Percentiles rank a stretch among this genome's conserved stretches.
These are phyloP conservation scores for Otus sunia DNA, from an alignment of 2,113 vertebrate genomes.

Conservation along the genomic window DNA sequence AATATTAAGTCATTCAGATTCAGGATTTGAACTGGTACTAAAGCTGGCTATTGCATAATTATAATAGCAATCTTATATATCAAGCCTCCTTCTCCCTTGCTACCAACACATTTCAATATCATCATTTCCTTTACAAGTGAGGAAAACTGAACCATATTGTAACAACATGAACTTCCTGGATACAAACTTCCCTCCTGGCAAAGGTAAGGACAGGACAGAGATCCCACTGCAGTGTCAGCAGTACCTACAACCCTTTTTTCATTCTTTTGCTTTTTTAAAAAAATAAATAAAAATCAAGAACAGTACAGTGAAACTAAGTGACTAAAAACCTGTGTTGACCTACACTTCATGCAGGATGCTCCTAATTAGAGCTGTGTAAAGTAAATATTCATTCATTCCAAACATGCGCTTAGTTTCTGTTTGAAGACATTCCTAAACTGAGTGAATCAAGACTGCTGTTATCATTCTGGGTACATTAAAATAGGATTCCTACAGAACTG, in stretches of 20 bases:
- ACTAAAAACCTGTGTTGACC: not conserved
- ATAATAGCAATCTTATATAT: fast-evolving
- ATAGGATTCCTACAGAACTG: not conserved
- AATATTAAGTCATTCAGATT: not conserved
- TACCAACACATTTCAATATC: not conserved
- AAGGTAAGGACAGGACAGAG: not conserved
- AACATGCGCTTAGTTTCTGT: not conserved
- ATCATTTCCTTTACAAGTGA: not conserved
- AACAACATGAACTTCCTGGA: not conserved
- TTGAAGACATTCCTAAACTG: not conserved
- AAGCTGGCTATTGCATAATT: not conserved
- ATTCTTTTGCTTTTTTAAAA: not conserved
- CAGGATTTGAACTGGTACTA: not conserved
- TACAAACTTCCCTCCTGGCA: not conserved
- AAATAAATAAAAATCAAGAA: not conserved
- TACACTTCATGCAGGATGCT: not conserved
- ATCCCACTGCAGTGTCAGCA: not conserved
- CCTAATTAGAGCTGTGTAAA: not conserved
- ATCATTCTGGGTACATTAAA: not conserved
- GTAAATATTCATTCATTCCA: not conserved
- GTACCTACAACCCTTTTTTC: not conserved
- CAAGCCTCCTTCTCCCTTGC: not conserved
- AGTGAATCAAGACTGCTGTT: not conserved
- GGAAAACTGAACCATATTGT: not conserved
- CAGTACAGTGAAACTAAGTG: not conserved